Percentiles rank a stretch among this genome's conserved stretches.
phyloP scores from a whole-genome alignment of 2,113 vertebrate species.

The Otocyon megalotis region DNA sequence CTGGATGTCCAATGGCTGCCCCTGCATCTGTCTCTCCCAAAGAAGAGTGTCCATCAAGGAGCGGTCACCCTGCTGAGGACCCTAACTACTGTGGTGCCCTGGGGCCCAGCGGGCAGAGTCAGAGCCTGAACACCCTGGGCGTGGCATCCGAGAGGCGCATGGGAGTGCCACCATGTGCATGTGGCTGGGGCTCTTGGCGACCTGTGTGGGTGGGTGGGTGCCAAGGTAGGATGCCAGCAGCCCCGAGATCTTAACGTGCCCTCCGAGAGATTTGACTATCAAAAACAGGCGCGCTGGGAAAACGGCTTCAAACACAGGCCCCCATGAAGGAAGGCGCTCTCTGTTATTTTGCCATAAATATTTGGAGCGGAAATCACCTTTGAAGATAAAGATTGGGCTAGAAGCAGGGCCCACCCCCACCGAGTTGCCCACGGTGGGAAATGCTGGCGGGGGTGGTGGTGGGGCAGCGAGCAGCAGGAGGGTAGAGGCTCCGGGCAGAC shows the following conservation, averaged over 20 bases:
- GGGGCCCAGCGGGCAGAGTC: slow-evolving; percentile 80
- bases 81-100: slow-evolving; percentile 71
- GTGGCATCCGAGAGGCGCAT: slow-evolving; percentile 64
- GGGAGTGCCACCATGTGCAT: slow-evolving; percentile 77
- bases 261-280: slow-evolving; percentile 74
- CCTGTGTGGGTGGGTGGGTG: slow-evolving; percentile 73
- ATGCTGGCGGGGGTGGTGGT: not conserved
- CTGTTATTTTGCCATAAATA: slow-evolving; percentile 59
- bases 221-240: slow-evolving; percentile 64
- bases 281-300: slow-evolving; percentile 54
- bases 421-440: accelerated
- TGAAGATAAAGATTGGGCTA: slow-evolving; percentile 14
- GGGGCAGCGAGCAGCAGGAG: not conserved
- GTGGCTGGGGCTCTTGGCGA: slow-evolving; percentile 64
- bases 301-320: not conserved
- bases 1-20: not conserved
- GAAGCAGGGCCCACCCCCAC: not conserved
- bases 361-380: not conserved
- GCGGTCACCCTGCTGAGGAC: slow-evolving; percentile 82
- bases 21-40: not conserved
- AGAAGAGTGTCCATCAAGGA: slow-evolving; percentile 79
- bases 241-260: slow-evolving; percentile 72
- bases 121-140: slow-evolving; percentile 68
- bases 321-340: not conserved
- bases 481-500: not conserved